Evolutionary conservation across 1,140 invertebrate species (phyloP).

Genomic region (Drosophila asahinai): DNA sequence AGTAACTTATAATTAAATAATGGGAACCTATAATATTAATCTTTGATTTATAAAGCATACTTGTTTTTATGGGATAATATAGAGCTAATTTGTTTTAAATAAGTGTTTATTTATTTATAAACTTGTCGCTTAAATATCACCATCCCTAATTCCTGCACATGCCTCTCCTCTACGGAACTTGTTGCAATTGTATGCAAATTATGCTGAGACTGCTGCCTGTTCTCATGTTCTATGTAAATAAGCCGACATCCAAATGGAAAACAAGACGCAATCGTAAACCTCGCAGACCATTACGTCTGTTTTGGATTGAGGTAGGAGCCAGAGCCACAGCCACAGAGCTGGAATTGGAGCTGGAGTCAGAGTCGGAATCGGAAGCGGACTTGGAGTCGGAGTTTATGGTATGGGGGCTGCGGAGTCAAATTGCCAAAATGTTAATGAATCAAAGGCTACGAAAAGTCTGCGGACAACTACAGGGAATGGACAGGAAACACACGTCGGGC

Average conservation of each 20-base stretch:
- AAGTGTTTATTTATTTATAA: neutral
- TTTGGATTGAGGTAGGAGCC: conserved; percentile 21
- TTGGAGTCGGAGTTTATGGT: conserved; percentile 19
- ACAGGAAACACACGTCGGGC: conserved; percentile 42
- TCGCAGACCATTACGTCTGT: conserved; percentile 38
- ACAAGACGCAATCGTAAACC: conserved; percentile 55
- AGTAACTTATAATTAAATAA: too few relatives aligned
- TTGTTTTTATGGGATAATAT: too few relatives aligned
- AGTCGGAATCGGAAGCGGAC: conserved; percentile 10
- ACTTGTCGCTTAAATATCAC: neutral
- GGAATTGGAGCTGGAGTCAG: neutral
- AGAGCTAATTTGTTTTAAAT: too few relatives aligned
- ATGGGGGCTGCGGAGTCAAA: conserved; percentile 34
- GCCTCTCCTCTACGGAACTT: conserved; percentile 9
- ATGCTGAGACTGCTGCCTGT: conserved; percentile 54
- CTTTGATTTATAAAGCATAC: too few relatives aligned
- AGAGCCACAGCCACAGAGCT: neutral
- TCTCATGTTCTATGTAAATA: conserved; percentile 82
- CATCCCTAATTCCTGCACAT: conserved; percentile 3
- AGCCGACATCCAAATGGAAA: conserved; percentile 68
- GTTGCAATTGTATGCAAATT: conserved; percentile 82
- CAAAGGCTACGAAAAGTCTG: conserved; percentile 72
- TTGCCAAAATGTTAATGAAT: conserved; percentile 76
- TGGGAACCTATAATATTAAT: too few relatives aligned
- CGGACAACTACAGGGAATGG: conserved; percentile 60